phyloP scores from a whole-genome alignment of 2,888 invertebrate genomes.

The Papilio demoleus region DNA sequence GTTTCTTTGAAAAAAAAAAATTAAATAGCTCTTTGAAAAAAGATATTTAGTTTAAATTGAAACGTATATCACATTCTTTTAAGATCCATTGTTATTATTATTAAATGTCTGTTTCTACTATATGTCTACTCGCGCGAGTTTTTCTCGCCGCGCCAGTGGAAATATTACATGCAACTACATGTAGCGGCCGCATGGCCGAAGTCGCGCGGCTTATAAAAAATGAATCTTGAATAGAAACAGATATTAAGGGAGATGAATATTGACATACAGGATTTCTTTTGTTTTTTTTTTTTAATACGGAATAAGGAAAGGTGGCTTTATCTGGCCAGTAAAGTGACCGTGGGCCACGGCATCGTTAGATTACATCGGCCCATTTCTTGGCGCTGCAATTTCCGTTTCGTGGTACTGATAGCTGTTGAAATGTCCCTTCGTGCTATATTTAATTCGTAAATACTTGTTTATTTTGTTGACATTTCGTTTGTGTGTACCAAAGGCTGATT shows the following conservation, averaged over 20 bases:
- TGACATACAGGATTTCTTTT: too few relatives aligned
- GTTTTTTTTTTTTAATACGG: too few relatives aligned
- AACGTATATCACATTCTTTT: neutral
- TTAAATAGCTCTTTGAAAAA: too few relatives aligned
- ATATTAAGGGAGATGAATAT: neutral
- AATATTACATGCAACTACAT: neutral
- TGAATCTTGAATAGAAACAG: neutral
- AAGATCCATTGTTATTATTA: neutral
- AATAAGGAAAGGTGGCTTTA: slow-evolving; percentile 57
- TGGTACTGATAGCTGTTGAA: slow-evolving; percentile 61
- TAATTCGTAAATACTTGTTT: slow-evolving; percentile 29
- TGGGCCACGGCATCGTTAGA: slow-evolving; percentile 73
- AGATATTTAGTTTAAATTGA: neutral
- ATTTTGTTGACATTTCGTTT: slow-evolving; percentile 18
- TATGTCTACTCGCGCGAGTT: neutral
- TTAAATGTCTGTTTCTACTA: neutral
- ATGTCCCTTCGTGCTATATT: slow-evolving; percentile 47
- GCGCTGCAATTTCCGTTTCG: slow-evolving; percentile 75
- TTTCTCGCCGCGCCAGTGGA: neutral
- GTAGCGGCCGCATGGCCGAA: neutral
- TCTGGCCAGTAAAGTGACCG: slow-evolving; percentile 74
- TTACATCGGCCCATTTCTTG: slow-evolving; percentile 74
- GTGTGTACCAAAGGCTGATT: neutral
- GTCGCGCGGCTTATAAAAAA: neutral
- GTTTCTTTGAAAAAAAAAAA: too few relatives aligned